phyloP scores from a whole-genome alignment of 1,140 invertebrate genomes.

The Chionoecetes opilio region DNA sequence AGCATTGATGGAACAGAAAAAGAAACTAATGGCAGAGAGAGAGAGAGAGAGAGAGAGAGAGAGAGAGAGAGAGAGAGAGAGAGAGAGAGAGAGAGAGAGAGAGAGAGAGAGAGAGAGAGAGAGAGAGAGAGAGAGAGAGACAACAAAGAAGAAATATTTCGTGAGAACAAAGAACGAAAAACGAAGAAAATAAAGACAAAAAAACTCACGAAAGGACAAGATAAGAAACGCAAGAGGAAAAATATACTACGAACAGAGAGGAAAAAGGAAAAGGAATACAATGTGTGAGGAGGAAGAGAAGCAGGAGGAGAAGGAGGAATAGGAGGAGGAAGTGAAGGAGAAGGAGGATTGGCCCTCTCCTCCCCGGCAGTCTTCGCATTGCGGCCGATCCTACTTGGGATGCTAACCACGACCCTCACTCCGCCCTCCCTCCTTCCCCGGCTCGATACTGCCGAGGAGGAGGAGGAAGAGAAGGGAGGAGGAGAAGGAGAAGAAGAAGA shows the following conservation, averaged over 20 bases:
- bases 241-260: background rate
- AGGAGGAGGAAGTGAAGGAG: background rate
- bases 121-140: too few species aligned
- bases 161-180: too few species aligned
- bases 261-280: background rate
- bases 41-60: background rate
- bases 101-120: background rate
- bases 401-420: constrained; percentile 53
- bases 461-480: constrained; percentile 27
- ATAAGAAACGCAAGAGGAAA: background rate
- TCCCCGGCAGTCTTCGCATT: constrained; percentile 62
- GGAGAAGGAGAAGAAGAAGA: background rate
- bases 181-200: too few species aligned
- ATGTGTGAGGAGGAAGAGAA: background rate
- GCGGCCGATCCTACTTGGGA: constrained; percentile 69
- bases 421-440: constrained; percentile 23
- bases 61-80: background rate
- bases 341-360: background rate
- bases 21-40: background rate
- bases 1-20: too few species aligned
- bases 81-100: background rate
- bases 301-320: background rate
- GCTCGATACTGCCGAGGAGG: constrained; percentile 56
- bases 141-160: too few species aligned
- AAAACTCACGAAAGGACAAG: too few species aligned